Evolutionary conservation across 2,113 vertebrate species (phyloP), one percentile per base, ranked within the genome.

Genomic region (Erythrocercus mccallii): DNA sequence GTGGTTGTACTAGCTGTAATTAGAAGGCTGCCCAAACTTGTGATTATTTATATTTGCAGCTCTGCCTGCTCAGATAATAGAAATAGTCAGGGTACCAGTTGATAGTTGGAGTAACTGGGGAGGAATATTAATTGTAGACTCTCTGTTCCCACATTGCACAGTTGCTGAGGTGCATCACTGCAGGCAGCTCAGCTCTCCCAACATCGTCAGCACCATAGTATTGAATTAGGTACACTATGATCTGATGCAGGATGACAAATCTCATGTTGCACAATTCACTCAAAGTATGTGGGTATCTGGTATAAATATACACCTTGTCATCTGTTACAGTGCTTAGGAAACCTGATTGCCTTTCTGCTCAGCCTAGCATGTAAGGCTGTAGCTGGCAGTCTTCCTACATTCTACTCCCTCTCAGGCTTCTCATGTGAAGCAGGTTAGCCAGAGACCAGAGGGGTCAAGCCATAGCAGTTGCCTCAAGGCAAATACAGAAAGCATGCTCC

Each of bases 251-350:
- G 93, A 95, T 93, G 95, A 96, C 92, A 94, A 92, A 92, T 86
- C 86, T 92, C 69, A 76, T 83, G 92, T 95, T 86, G 88, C 85
- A 94, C 93, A 94, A 90, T 93, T 95, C 93, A 81, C 72, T 40
- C 80, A 6, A 90, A 95, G 79, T 92, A 71, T 66, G 76, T 94
- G 92, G 85, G 92, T 94, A 93, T 93, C 76, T 94, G 85, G 80
- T 93, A 96, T 94, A 96, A 97, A 97, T 93, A 96, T 84, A 96
- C 88, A 94, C 92, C 94, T 96, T 94, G 82, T 93, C 93, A 96
- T 96, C 86, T 95, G 90, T 92, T 92, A 86, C 90, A 78, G 47
- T 45, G 51, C 93, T 93, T 88, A 83, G 72, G 88, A 96, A 96
- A 88, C 69, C 91, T 70, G 88, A 83, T 56, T 86, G 82, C 51